Evolutionary conservation across 2,888 invertebrate species (phyloP).

Genomic region (Trichacis sp.): DNA sequence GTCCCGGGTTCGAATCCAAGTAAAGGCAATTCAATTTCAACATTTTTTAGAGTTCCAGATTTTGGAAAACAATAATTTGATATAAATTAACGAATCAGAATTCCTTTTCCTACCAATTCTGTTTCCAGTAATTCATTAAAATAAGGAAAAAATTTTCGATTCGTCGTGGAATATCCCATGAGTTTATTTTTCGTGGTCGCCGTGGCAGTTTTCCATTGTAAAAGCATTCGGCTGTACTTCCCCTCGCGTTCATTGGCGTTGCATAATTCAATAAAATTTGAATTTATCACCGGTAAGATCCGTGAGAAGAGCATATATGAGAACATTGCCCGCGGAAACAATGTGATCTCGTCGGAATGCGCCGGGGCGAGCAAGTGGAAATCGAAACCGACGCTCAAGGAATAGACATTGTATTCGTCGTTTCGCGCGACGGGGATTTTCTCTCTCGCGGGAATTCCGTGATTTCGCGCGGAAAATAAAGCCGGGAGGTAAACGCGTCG

Average conservation of each 20-base stretch:
- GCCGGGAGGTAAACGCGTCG: slow-evolving; percentile 46
- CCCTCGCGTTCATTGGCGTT: slow-evolving; percentile 6
- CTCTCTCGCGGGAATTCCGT: slow-evolving; percentile 47
- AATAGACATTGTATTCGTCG: slow-evolving; percentile 42
- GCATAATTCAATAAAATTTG: slow-evolving; percentile 57
- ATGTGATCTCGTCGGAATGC: slow-evolving; percentile 44
- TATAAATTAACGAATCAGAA: too few relatives aligned
- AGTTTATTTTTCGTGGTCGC: too few relatives aligned
- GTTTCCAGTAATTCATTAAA: too few relatives aligned
- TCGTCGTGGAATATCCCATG: too few relatives aligned
- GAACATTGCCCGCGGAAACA: slow-evolving; percentile 16
- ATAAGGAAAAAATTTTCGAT: neutral
- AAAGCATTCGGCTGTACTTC: neutral
- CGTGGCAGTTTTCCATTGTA: too few relatives aligned
- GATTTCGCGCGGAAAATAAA: slow-evolving; percentile 57
- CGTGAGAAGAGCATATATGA: slow-evolving; percentile 16
- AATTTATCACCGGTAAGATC: slow-evolving; percentile 45
- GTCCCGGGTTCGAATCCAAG: too few relatives aligned
- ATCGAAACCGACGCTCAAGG: slow-evolving; percentile 36
- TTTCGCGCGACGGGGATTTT: slow-evolving; percentile 46
- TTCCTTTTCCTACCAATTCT: too few relatives aligned
- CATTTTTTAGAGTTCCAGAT: too few relatives aligned
- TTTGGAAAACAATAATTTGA: too few relatives aligned
- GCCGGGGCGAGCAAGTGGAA: slow-evolving; percentile 26
- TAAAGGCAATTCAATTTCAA: too few relatives aligned